Evolutionary conservation across 2,113 vertebrate genomes (phyloP).

Genomic region (Larimichthys polyactis): DNA sequence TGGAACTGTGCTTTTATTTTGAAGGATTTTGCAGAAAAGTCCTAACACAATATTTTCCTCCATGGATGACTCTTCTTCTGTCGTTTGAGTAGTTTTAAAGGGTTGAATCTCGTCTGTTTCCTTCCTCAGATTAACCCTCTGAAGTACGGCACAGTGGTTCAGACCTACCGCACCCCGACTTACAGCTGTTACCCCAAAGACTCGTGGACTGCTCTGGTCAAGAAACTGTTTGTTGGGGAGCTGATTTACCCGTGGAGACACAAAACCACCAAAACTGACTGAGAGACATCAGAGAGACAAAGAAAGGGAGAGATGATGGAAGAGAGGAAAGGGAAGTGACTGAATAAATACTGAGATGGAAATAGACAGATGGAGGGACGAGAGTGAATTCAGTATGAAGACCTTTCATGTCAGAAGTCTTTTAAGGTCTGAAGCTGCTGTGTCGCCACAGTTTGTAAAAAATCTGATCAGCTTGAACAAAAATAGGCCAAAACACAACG

Average conservation of each 20-base stretch:
- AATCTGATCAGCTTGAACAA: background rate
- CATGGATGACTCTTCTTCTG: too few relatives aligned
- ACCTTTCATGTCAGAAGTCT: background rate
- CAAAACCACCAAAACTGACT: constrained; percentile 91
- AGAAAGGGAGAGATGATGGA: too few relatives aligned
- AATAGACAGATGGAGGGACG: constrained; percentile 1
- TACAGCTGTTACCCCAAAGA: constrained; percentile 93
- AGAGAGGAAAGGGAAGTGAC: constrained; percentile 26
- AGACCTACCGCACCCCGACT: constrained; percentile 89
- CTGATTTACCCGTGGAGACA: constrained; percentile 97
- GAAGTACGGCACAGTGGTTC: constrained; percentile 83
- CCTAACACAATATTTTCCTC: background rate
- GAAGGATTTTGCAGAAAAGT: background rate
- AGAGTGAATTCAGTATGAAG: background rate
- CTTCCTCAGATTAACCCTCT: constrained; percentile 92
- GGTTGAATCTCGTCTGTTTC: background rate
- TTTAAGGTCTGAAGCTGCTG: constrained; percentile 1
- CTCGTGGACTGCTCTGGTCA: constrained; percentile 92
- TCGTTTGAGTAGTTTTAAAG: too few relatives aligned
- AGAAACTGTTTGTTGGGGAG: constrained; percentile 95
- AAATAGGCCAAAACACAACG: background rate
- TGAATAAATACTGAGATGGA: constrained; percentile 41
- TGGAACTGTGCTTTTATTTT: background rate
- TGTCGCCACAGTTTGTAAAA: background rate
- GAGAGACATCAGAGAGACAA: constrained; percentile 38